Conservation (phyloP, 2,113 vertebrate species). For the Eolophus roseicapilla region DNA sequence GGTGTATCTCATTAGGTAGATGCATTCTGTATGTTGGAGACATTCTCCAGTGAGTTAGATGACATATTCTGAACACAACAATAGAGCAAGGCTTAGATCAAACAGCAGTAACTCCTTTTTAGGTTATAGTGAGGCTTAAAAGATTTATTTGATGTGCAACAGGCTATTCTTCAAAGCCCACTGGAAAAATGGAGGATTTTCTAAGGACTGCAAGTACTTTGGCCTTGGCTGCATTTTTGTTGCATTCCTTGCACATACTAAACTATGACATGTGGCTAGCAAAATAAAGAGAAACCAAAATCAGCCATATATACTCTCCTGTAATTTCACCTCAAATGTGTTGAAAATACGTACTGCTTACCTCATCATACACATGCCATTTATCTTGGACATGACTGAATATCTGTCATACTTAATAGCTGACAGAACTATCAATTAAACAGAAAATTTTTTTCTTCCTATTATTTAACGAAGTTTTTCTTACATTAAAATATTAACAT, state of each 20-base stretch:
- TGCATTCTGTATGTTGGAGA: not conserved
- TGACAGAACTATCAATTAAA: not conserved
- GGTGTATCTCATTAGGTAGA: not conserved
- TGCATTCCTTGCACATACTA: not conserved
- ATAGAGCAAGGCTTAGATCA: not conserved
- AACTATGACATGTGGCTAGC: not conserved
- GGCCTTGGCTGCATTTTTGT: not conserved
- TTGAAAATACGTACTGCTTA: not conserved
- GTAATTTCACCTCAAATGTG: not conserved
- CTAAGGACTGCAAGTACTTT: not conserved
- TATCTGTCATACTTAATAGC: not conserved
- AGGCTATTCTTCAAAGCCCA: not conserved
- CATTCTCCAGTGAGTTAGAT: not conserved
- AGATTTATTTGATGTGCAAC: not conserved
- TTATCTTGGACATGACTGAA: not conserved
- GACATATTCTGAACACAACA: not conserved
- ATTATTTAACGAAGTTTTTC: not conserved
- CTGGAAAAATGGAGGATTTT: not conserved
- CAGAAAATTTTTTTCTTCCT: not conserved
- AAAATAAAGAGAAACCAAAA: not conserved
- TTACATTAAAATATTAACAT: not conserved
- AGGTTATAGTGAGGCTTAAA: not conserved
- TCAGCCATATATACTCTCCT: not conserved
- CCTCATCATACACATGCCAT: not conserved
- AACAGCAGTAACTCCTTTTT: not conserved